Percentiles rank a stretch among this genome's conserved stretches.
Conservation (phyloP, 2,797 vertebrate species). For the Bradypodion pumilum region DNA sequence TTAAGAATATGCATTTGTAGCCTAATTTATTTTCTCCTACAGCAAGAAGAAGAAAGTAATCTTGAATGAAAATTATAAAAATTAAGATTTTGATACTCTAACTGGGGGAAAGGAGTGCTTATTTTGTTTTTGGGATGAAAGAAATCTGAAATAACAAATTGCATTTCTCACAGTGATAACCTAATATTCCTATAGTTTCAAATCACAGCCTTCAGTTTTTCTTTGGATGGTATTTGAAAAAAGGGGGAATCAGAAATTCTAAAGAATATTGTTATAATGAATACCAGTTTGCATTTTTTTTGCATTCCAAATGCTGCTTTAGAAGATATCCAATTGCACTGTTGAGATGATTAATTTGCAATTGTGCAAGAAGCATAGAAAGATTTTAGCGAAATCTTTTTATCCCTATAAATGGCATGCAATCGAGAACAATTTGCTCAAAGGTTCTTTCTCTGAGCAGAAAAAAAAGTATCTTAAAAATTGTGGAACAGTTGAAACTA, state of each 20-base stretch:
- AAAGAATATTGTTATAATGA: slow-evolving; percentile 37
- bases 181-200: slow-evolving; percentile 56
- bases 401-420: slow-evolving; percentile 14
- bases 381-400: slow-evolving; percentile 34
- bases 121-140: slow-evolving; percentile 49
- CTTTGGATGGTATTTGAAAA: slow-evolving; percentile 53
- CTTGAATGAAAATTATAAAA: slow-evolving; percentile 22
- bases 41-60: slow-evolving; percentile 4
- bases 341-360: slow-evolving; percentile 22
- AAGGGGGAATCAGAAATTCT: slow-evolving; percentile 47
- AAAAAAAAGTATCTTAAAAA: slow-evolving; percentile 39
- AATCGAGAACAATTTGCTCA: slow-evolving; percentile 34
- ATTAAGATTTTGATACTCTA: background rate
- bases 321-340: slow-evolving; percentile 31
- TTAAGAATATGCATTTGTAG: slow-evolving; percentile 26
- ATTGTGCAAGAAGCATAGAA: slow-evolving; percentile 29
- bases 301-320: slow-evolving; percentile 37
- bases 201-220: slow-evolving; percentile 41
- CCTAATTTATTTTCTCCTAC: slow-evolving; percentile 44
- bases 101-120: slow-evolving; percentile 38
- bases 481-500: slow-evolving; percentile 25
- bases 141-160: slow-evolving; percentile 64
- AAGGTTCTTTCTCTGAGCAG: slow-evolving; percentile 22
- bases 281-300: slow-evolving; percentile 41
- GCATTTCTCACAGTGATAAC: slow-evolving; percentile 65